These are phyloP conservation scores for Brachionus manjavacas DNA, from an alignment of 1,140 invertebrate species.

Conservation along the genomic window DNA sequence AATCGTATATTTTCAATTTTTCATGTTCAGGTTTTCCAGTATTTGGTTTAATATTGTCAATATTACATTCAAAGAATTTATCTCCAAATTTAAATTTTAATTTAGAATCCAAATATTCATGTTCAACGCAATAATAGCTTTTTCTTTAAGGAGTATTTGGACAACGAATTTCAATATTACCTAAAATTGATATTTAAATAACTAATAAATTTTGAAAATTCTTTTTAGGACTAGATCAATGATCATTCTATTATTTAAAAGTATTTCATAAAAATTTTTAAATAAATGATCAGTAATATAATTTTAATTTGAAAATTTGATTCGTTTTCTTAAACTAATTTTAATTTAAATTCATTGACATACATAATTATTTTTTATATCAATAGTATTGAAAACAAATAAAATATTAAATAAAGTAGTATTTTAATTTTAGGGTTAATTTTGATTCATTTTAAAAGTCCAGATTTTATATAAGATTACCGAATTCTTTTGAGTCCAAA, in stretches of 20 bases:
- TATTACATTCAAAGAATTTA: not conserved
- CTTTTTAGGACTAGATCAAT: not conserved
- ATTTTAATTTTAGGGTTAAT: not conserved
- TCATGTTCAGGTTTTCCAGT: not conserved
- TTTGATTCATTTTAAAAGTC: not conserved
- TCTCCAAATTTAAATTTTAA: not conserved
- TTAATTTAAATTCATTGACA: not conserved
- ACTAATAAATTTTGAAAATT: not conserved
- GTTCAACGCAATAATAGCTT: not conserved
- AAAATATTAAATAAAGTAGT: not conserved
- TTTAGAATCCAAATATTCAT: not conserved
- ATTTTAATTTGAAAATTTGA: not conserved
- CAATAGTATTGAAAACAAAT: not conserved
- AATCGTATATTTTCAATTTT: not conserved
- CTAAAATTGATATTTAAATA: not conserved
- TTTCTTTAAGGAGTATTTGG: not conserved
- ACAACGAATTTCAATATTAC: not conserved
- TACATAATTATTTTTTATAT: not conserved
- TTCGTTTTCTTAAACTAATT: not conserved
- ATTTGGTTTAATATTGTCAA: not conserved
- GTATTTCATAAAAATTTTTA: not conserved
- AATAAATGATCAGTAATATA: not conserved
- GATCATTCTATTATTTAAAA: not conserved
- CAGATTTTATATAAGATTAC: not conserved
- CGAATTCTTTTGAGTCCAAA: not conserved